A percentile compares a stretch with the other conserved stretches of the same genome.
phyloP scores from a whole-genome alignment of 2,888 invertebrate species.

The Agonopterix heracliana region DNA sequence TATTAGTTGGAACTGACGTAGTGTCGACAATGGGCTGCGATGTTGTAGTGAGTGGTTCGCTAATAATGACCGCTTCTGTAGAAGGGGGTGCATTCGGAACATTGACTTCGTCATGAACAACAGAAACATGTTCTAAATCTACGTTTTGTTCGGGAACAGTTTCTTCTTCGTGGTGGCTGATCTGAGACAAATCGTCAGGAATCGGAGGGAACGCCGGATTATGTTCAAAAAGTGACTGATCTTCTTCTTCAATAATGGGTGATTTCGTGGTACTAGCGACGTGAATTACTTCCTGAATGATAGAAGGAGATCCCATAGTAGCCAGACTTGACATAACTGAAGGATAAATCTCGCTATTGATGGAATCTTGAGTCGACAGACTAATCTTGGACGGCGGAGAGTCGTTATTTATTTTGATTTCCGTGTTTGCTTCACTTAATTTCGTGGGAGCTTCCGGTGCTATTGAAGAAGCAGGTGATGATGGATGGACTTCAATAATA shows the following conservation, averaged over 20 bases:
- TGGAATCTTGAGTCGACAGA: conserved; percentile 54
- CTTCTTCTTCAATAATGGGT: conserved; percentile 58
- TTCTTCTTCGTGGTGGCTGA: conserved; percentile 60
- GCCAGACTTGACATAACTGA: conserved; percentile 43
- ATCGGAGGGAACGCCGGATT: conserved; percentile 68
- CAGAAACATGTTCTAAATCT: conserved; percentile 40
- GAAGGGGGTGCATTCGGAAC: conserved; percentile 26
- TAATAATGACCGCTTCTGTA: conserved; percentile 24
- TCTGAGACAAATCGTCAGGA: conserved; percentile 60
- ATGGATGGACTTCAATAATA: conserved; percentile 37
- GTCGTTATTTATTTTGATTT: conserved; percentile 30
- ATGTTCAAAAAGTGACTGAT: conserved; percentile 48
- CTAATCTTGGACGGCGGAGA: conserved; percentile 56
- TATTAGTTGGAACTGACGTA: conserved; percentile 11
- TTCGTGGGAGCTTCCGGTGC: conserved; percentile 22
- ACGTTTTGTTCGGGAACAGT: conserved; percentile 45
- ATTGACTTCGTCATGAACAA: conserved; percentile 32
- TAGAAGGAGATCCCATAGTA: conserved; percentile 37
- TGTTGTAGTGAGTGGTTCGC: conserved; percentile 32
- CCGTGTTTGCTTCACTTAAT: conserved; percentile 20
- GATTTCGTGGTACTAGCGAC: conserved; percentile 44
- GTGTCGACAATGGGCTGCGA: conserved; percentile 26
- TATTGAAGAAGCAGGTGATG: conserved; percentile 20
- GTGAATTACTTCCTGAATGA: conserved; percentile 24
- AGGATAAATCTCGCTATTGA: conserved; percentile 46